Evolutionary conservation across 1,140 invertebrate species (phyloP), one percentile per base, ranked within the genome.

Genomic region (Agrilus planipennis): DNA sequence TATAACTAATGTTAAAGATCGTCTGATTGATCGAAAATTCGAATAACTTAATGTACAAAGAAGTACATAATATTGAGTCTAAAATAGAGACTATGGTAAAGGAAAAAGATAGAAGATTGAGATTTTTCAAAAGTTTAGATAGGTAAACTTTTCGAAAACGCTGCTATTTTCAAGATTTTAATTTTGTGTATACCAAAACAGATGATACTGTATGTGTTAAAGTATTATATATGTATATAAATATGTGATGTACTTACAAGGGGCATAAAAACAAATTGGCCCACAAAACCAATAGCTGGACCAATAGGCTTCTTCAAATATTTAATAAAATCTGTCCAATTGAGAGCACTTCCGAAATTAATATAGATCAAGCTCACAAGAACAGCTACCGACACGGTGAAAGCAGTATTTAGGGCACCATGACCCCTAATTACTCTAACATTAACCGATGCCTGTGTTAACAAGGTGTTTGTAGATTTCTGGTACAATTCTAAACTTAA

Each of bases 291-390:
- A 51, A 93, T 87, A 1, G 65, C 61, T 0, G 89, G 89, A 21
- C 84, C 86, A n/a, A 89, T 68, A 0, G 91, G 91, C 46, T 69
- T 73, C 42, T 67, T 75, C 1, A 93, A 42, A 9, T 81, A 78
- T 2, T 72, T 64, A 45, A 73, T 75, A 4, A 93, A 71, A 4
- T 82, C 72, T 1, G 67, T 54, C 68, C 86, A 75, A 57, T 91
- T 80, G 54, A 94, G 70, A 0, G 89, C 87, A 61, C 89, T 92
- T 1, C 91, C 91, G 68, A 94, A 93, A 63, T 94, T 92, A 30
- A 94, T 82, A 57, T 89, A 94, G 44, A 91, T 77, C 31, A 58
- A 46, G 36, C 63, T 66, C 35, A 93, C 85, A 30, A 95, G 70
- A 32, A 75, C 60, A 6, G 79, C 79, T 3, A 93, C 77, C 40